phyloP scores from a whole-genome alignment of 2,113 vertebrate genomes.

The Myiozetetes cayanensis region DNA sequence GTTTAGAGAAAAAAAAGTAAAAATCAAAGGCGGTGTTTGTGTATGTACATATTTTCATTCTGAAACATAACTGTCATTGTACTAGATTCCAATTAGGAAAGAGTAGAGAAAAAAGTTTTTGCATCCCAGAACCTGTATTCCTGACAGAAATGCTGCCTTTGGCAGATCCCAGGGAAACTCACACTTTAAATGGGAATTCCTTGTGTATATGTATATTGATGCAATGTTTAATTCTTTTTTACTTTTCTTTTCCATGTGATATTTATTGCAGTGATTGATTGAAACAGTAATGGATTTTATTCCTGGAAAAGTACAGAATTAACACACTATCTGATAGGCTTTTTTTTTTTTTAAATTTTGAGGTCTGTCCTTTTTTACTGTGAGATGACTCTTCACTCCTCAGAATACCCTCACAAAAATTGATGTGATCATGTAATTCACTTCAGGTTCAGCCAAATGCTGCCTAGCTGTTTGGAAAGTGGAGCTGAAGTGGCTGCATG shows the following conservation, averaged over 20 bases:
- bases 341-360: background rate
- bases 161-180: background rate
- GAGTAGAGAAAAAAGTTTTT: background rate
- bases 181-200: background rate
- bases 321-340: background rate
- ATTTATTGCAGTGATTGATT: background rate
- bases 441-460: background rate
- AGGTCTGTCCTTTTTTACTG: background rate
- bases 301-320: background rate
- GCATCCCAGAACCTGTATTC: background rate
- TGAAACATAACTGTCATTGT: background rate
- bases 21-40: background rate
- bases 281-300: background rate
- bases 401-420: background rate
- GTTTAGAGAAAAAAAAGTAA: background rate
- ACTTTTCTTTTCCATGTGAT: background rate
- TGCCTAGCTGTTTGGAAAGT: background rate
- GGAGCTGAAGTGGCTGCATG: background rate
- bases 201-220: background rate
- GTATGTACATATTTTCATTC: background rate
- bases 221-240: background rate
- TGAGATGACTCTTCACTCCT: background rate
- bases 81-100: background rate
- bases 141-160: background rate
- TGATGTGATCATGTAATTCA: background rate